These are phyloP conservation scores for Epizoanthus illoricatus DNA, from an alignment of 92 coral and sea anemone species.

Conservation along the genomic window DNA sequence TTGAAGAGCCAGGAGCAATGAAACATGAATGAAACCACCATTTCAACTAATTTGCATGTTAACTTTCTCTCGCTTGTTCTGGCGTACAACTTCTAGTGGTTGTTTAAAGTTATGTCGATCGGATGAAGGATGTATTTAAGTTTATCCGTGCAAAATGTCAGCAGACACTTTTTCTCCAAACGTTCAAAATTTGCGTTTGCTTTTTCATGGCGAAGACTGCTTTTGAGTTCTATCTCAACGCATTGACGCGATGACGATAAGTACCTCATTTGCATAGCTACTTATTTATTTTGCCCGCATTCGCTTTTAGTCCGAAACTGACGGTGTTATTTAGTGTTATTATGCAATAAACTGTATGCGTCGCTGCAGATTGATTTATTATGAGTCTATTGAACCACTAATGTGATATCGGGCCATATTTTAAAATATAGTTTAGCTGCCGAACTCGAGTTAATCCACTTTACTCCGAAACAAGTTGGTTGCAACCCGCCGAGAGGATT, in stretches of 20 bases:
- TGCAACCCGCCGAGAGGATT: conserved; percentile 1
- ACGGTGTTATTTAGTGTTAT: background rate
- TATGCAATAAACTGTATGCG: background rate
- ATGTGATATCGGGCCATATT: background rate
- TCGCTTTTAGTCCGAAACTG: background rate
- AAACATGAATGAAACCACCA: conserved; percentile 46
- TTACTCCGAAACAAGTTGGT: background rate
- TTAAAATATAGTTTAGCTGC: background rate
- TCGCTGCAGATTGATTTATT: background rate
- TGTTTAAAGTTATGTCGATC: conserved; percentile 10
- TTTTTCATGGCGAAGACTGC: conserved; percentile 1
- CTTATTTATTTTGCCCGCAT: conserved; percentile 33
- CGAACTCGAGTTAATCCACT: conserved; percentile 33
- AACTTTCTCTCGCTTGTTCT: conserved; percentile 40
- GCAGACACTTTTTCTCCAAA: background rate
- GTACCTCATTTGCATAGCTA: conserved; percentile 40
- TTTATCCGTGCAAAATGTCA: conserved; percentile 17
- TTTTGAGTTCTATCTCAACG: background rate
- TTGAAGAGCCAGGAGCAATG: conserved; percentile 38
- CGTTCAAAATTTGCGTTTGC: background rate
- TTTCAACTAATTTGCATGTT: conserved; percentile 46
- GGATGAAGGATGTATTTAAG: conserved; percentile 5
- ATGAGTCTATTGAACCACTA: background rate
- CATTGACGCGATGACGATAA: conserved; percentile 24
- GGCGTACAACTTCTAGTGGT: background rate